Evolutionary conservation across 1,140 invertebrate species (phyloP), one percentile per base, ranked within the genome.

Genomic region (Trichonephila inaurata): DNA sequence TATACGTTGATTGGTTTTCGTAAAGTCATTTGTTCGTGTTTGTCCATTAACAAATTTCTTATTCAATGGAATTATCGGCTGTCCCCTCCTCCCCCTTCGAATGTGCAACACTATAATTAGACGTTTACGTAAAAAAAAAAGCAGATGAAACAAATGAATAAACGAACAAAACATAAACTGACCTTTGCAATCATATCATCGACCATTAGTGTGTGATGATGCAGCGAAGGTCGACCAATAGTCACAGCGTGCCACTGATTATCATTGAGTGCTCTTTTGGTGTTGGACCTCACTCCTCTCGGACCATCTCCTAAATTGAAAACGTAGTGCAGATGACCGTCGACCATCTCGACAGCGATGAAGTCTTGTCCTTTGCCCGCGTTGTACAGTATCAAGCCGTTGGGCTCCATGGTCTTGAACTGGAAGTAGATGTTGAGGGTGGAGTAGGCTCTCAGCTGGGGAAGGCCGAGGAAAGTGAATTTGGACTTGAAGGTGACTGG

Each of bases 201-300:
- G 7, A 99, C 98, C 95, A 98, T 97, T 1, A 99, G 96, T 0
- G 98, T 98, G 95, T 99, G 98, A 92, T 98, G 97, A 95, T 98
- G 97, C 0, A 97, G 97, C 0, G 97, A 97, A 0, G 98, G 98
- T 91, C 98, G 96, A n/a, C 98, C 97, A n/a, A 99, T 97, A 60
- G 97, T 98, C 0, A 99, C 98, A 1, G 98, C 97, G 95, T 99
- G 99, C 98, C 98, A 99, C 95, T 97, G 97, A 95, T 99, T 99
- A 95, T 99, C 98, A 95, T 99, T 99, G 90, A 99, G 96, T 77
- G 97, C 97, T n/a, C 97, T 96, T 95, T 97, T 97, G 8, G 97
- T 97, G 93, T 97, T 98, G 95, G 99, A 98, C 91, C 97, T 97
- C 95, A 99, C 97, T 40, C 97, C 97, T 16, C 99, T 97, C 0